These are phyloP conservation scores for Thereva unica DNA, from an alignment of 2,888 invertebrate species.

Conservation along the genomic window DNA sequence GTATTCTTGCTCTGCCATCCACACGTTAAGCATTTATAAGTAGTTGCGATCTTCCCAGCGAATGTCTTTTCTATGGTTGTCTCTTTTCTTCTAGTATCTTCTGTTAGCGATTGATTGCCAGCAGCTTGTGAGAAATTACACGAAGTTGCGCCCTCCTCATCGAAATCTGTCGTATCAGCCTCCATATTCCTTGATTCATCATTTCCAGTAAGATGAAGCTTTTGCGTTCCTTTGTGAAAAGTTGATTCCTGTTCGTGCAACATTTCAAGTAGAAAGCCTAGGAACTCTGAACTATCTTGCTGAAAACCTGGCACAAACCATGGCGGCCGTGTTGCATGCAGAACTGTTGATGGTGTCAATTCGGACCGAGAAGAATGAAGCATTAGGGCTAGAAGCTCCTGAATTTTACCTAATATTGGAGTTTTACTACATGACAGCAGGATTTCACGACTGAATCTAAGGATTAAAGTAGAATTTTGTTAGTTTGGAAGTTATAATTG, in stretches of 20 bases:
- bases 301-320: slow-evolving; percentile 78
- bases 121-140: slow-evolving; percentile 17
- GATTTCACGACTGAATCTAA: slow-evolving; percentile 71
- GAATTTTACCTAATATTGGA: slow-evolving; percentile 68
- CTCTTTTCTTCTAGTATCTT: background rate
- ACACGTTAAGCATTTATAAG: slow-evolving; percentile 75
- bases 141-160: slow-evolving; percentile 17
- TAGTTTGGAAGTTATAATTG: background rate
- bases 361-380: slow-evolving; percentile 69
- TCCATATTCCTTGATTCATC: slow-evolving; percentile 1
- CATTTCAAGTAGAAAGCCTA: slow-evolving; percentile 65
- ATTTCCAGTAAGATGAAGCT: background rate
- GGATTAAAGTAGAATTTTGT: slow-evolving; percentile 11
- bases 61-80: slow-evolving; percentile 68
- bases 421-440: slow-evolving; percentile 62
- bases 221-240: background rate
- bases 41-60: slow-evolving; percentile 75
- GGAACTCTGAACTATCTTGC: slow-evolving; percentile 87
- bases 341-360: slow-evolving; percentile 73
- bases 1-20: slow-evolving; percentile 71
- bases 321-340: slow-evolving; percentile 72
- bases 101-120: background rate
- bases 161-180: background rate
- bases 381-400: slow-evolving; percentile 74
- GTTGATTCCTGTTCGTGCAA: slow-evolving; percentile 71